Conservation (phyloP, 1,140 invertebrate species). For the Tachypleus tridentatus region DNA sequence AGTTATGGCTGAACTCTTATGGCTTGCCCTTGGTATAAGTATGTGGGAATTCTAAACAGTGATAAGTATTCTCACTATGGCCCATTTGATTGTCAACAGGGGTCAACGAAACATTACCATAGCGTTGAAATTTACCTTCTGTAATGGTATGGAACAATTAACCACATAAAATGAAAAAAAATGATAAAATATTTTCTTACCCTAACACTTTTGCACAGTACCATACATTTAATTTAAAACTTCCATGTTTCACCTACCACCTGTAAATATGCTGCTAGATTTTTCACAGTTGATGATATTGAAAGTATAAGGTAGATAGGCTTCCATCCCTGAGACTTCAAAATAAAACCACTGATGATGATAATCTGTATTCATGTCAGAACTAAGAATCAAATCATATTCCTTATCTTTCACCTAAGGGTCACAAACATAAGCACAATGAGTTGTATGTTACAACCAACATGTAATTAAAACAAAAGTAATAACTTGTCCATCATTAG, state of each 20-base stretch:
- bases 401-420: conserved; percentile 55
- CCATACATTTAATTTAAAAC: background rate
- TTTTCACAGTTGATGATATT: conserved; percentile 89
- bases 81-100: no score
- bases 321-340: conserved; percentile 68
- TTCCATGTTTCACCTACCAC: conserved; percentile 39
- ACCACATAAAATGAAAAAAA: background rate
- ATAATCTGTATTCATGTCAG: conserved; percentile 67
- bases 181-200: conserved; percentile 1
- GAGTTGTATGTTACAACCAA: background rate
- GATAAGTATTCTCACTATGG: no score
- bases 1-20: no score
- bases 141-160: background rate
- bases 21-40: no score
- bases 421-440: background rate
- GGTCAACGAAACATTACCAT: no score
- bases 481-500: no score
- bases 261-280: conserved; percentile 77
- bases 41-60: no score
- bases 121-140: no score
- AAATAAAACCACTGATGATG: conserved; percentile 92
- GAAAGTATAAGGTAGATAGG: conserved; percentile 58
- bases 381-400: conserved; percentile 87
- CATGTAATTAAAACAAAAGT: background rate
- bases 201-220: no score